These are phyloP conservation scores for Prosapia bicincta DNA, from an alignment of 2,888 invertebrate genomes.

Conservation along the genomic window DNA sequence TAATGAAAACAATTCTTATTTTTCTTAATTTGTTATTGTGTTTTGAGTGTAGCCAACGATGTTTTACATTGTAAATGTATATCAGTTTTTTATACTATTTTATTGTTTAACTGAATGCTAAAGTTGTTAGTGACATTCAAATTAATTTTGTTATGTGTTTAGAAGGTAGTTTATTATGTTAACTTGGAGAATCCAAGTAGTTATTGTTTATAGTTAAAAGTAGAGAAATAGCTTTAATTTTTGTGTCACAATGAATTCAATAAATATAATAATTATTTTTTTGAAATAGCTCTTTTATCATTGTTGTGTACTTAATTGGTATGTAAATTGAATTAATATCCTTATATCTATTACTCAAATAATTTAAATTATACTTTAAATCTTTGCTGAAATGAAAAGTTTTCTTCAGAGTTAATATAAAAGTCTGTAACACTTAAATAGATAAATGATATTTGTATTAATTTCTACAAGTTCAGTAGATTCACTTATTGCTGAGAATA, in stretches of 20 bases:
- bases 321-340: not conserved
- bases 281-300: constrained; percentile 2
- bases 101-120: not conserved
- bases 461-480: not conserved
- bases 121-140: not conserved
- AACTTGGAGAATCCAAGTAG: not conserved
- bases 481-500: not conserved
- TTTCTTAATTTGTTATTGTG: not conserved
- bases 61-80: not conserved
- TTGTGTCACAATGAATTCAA: not conserved
- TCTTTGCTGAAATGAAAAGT: not conserved
- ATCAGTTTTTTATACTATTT: not conserved
- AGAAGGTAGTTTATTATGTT: not conserved
- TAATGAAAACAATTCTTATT: not conserved
- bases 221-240: not conserved
- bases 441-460: not conserved
- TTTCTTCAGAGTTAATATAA: not conserved
- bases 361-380: not conserved
- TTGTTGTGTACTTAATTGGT: not conserved
- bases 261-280: not conserved
- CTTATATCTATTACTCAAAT: not conserved
- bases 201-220: not conserved
- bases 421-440: constrained; percentile 1
- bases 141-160: not conserved
- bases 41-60: not conserved